A percentile compares a stretch with the other conserved stretches of the same genome.
Evolutionary conservation across 2,113 vertebrate genomes (phyloP).

Genomic region (Neodontobutis hainanensis): DNA sequence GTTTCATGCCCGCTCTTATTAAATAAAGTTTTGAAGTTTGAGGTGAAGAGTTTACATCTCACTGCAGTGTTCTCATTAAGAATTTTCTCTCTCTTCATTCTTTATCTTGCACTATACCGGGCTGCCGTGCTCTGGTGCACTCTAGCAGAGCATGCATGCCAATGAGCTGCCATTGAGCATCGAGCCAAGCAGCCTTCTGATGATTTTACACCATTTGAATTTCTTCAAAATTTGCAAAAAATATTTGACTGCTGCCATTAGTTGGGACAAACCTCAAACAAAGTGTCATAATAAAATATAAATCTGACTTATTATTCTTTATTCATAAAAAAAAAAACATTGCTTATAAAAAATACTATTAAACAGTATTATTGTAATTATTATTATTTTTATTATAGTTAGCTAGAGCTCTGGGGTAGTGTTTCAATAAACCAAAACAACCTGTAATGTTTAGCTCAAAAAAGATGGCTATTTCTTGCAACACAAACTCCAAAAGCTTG

Average conservation of each 20-base stretch:
- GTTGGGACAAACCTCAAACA: neutral
- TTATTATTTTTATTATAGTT: no score
- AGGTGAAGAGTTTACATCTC: slow-evolving; percentile 14
- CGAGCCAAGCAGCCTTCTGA: slow-evolving; percentile 19
- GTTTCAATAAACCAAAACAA: no score
- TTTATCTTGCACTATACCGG: slow-evolving; percentile 3
- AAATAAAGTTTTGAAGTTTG: slow-evolving; percentile 10
- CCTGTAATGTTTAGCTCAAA: no score
- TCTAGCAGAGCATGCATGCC: slow-evolving; percentile 41
- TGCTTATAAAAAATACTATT: no score
- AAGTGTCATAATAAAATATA: neutral
- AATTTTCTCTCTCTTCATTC: slow-evolving; percentile 26
- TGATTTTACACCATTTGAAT: slow-evolving; percentile 28
- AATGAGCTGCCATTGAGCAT: slow-evolving; percentile 49
- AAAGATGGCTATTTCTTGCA: no score
- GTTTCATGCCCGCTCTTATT: slow-evolving; percentile 11
- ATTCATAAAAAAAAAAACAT: no score
- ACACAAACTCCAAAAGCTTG: no score
- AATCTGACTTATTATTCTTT: no score
- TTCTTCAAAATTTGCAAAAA: slow-evolving; percentile 18
- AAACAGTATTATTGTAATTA: no score
- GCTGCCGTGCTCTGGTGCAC: slow-evolving; percentile 33
- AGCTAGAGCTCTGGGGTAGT: no score
- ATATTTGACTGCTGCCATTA: no score
- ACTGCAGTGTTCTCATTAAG: slow-evolving; percentile 17